Percentiles rank a stretch among this genome's conserved stretches.
Conservation (phyloP, 2,113 vertebrate species). For the Danionella cerebrum region DNA sequence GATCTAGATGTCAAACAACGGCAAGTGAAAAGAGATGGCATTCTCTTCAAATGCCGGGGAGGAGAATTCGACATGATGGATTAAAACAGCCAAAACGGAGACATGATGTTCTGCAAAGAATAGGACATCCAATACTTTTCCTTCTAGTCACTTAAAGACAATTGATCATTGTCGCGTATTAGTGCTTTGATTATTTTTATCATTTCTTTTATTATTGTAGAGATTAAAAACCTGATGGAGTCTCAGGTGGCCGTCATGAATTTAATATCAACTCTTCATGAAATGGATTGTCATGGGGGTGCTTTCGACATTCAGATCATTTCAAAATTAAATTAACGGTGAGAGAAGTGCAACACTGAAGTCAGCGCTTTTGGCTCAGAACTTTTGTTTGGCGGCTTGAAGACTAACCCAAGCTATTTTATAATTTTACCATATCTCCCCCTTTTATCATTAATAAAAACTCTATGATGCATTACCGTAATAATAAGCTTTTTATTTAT, state of each 20-base stretch:
- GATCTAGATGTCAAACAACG: constrained; percentile 92
- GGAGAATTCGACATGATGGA: constrained; percentile 40
- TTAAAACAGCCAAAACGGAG: constrained; percentile 11
- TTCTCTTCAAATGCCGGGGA: constrained; percentile 51
- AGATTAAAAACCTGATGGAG: neutral
- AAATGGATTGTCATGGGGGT: neutral
- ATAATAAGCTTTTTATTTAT: constrained; percentile 35
- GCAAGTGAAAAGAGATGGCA: constrained; percentile 64
- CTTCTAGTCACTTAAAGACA: constrained; percentile 25
- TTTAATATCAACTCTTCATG: neutral
- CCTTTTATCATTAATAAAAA: no score
- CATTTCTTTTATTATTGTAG: constrained; percentile 15
- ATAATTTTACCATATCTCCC: no score
- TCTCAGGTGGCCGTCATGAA: neutral
- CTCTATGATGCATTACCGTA: constrained; percentile 35
- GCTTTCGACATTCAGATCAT: neutral
- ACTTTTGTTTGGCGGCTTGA: constrained; percentile 50
- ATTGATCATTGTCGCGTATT: constrained; percentile 27
- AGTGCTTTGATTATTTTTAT: constrained; percentile 7
- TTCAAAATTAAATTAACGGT: constrained; percentile 53
- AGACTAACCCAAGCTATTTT: no score
- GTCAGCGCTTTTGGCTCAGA: constrained; percentile 59
- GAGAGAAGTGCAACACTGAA: constrained; percentile 55
- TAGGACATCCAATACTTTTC: constrained; percentile 7
- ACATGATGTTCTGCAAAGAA: neutral